These are phyloP conservation scores for Caenorhabditis sulstoni DNA, from an alignment of 2,888 invertebrate genomes.

Conservation along the genomic window DNA sequence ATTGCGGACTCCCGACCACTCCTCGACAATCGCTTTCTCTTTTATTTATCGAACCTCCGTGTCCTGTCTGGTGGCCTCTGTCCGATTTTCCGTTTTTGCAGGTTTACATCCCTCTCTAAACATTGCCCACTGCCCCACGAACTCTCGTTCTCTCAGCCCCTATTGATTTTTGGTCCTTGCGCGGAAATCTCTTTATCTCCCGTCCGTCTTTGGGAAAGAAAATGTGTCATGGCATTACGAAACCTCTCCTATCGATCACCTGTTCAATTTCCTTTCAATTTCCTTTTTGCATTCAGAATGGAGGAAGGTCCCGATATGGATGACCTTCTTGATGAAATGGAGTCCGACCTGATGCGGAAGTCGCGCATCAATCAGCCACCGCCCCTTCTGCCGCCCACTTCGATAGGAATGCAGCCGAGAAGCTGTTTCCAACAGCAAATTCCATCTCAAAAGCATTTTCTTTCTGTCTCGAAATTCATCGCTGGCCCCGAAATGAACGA, in stretches of 20 bases:
- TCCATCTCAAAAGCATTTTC: not conserved
- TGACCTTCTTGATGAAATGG: constrained; percentile 68
- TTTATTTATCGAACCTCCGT: constrained; percentile 20
- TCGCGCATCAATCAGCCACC: constrained; percentile 11
- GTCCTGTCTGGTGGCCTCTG: constrained; percentile 3
- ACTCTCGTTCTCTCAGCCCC: too few species aligned
- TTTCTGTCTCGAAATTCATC: constrained; percentile 17
- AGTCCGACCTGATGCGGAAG: constrained; percentile 45
- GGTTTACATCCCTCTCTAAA: not conserved
- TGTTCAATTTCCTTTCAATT: not conserved
- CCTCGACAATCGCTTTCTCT: not conserved
- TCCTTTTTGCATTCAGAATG: constrained; percentile 48
- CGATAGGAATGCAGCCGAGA: constrained; percentile 37
- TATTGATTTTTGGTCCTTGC: not conserved
- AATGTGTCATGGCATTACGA: too few species aligned
- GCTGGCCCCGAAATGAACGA: constrained; percentile 20
- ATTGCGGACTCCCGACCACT: constrained; percentile 29
- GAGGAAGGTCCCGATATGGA: constrained; percentile 68
- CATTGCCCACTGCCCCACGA: too few species aligned
- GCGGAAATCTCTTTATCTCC: constrained; percentile 1
- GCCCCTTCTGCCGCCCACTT: constrained; percentile 25
- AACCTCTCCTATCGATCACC: too few species aligned
- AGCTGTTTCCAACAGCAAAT: too few species aligned
- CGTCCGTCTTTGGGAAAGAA: too few species aligned
- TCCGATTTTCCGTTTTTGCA: constrained; percentile 8